A percentile compares a stretch with the other conserved stretches of the same genome.
Conservation (phyloP, 2,888 invertebrate genomes). For the Brachyptera putata region DNA sequence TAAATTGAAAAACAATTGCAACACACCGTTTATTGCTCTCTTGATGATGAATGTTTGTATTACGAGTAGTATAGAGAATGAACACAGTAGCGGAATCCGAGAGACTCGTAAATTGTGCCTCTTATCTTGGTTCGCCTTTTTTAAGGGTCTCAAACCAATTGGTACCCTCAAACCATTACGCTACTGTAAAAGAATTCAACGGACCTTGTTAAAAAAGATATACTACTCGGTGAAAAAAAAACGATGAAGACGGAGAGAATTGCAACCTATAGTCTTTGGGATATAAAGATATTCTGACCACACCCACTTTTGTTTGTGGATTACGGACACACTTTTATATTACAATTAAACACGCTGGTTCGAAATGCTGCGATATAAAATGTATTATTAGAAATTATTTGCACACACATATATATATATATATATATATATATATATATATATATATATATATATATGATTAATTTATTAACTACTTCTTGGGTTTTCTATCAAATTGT, state of each 20-base stretch:
- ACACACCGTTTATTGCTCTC: no score
- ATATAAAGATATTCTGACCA: background rate
- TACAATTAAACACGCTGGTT: no score
- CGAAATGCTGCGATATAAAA: no score
- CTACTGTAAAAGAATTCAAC: constrained; percentile 26
- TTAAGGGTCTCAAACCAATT: constrained; percentile 27
- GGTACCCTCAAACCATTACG: constrained; percentile 28
- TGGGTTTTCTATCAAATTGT: no score
- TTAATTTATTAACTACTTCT: no score
- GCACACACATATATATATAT: no score
- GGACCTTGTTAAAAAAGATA: constrained; percentile 28
- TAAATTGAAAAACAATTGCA: no score
- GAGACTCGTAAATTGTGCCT: constrained; percentile 10
- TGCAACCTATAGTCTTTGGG: background rate
- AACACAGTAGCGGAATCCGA: constrained; percentile 4
- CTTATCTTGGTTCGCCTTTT: constrained; percentile 20
- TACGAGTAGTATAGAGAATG: background rate
- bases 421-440: no score
- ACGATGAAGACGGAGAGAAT: background rate
- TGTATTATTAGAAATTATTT: no score
- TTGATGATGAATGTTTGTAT: constrained; percentile 17
- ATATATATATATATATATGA: no score
- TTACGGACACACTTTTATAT: no score
- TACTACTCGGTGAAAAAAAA: constrained; percentile 24
- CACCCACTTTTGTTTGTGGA: no score